Evolutionary conservation across 2,113 vertebrate species (phyloP).

Genomic region (Paradoxurus hermaphroditus): DNA sequence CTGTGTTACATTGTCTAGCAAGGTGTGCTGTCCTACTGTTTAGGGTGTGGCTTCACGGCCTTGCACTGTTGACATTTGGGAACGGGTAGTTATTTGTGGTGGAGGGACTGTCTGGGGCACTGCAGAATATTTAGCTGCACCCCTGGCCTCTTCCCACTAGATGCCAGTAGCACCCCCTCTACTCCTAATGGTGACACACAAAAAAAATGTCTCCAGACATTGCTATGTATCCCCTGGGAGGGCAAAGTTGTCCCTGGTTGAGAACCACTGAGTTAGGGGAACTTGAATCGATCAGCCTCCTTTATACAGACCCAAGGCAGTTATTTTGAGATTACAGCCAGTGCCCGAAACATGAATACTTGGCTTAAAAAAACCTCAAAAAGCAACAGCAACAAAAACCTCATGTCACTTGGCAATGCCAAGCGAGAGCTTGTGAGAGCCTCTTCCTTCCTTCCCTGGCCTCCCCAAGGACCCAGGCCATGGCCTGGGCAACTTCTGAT

Average conservation of each 20-base stretch:
- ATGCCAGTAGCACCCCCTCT: background rate
- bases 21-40: background rate
- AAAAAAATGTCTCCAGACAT: background rate
- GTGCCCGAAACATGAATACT: background rate
- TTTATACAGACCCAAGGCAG: background rate
- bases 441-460: background rate
- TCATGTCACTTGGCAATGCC: background rate
- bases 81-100: background rate
- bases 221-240: background rate
- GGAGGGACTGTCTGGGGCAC: background rate
- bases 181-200: background rate
- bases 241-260: background rate
- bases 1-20: background rate
- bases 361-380: background rate
- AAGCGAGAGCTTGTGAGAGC: background rate
- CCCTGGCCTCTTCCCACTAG: background rate
- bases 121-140: background rate
- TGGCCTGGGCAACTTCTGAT: background rate
- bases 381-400: background rate
- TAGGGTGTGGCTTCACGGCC: background rate
- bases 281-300: background rate
- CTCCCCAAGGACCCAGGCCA: background rate
- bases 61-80: background rate
- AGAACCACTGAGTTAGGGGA: background rate
- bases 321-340: background rate